Base-by-base conservation (phyloP, 2,797 vertebrate genomes). In the Chromis chromis region DNA sequence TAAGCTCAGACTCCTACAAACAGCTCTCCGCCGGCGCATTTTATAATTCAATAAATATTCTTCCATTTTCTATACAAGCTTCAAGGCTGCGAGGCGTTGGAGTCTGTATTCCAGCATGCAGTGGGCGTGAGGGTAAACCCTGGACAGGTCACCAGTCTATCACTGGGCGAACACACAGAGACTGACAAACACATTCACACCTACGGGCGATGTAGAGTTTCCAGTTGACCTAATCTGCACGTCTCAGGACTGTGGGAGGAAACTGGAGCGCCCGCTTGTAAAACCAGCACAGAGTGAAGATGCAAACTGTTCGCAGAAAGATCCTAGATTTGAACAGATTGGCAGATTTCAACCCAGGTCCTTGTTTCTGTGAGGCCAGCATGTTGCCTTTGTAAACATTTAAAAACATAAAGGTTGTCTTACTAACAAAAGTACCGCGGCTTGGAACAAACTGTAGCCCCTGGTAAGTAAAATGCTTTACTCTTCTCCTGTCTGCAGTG, bases 181-280 rank as follows among this genome's bases (percentile, higher is more conserved):
- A 56, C 39, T 39, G 78, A 83, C 73, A 72, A 77, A 85, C 83
- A 79, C 85, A 67, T 74, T 84, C 70, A 71, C 82, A 88, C 82
- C 78, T 76, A 82, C 54, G 3, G 85, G 78, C 82, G 62, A 75
- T 76, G 65, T 70, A 56, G 78, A 78, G 53, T 81, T 90, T 91
- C 83, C 87, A 82, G 55, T 70, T 83, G 85, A 87, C 76, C 76
- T 85, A 70, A 79, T 70, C 77, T 66, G 58, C 71, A 67, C 65
- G 67, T 78, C 59, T 76, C 54, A 65, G 57, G 78, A 74, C 67
- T 80, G 81, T 79, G 72, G 78, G 78, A 84, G 76, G 79, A 83
- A 81, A 87, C 33, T 74, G 70, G 78, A 71, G 82, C 75, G 76
- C 27, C 28, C 61, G 24, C 68, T 75, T 70, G 75, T 64, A 89